Conservation (phyloP, 2,888 invertebrate species). For the Kryphioiulus occultus region DNA sequence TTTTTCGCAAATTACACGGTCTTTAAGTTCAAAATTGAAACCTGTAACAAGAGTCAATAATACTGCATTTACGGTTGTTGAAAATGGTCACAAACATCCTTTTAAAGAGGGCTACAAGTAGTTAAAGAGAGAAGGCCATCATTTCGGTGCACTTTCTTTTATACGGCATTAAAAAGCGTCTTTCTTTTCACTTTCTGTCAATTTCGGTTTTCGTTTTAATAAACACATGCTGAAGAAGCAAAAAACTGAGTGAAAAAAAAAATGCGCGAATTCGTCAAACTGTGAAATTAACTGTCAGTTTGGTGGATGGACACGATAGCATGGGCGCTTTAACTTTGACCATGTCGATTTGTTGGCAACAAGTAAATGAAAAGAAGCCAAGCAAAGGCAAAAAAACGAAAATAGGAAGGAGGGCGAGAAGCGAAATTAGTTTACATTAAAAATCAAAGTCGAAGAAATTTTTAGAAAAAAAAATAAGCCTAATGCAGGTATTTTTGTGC, state of each 20-base stretch:
- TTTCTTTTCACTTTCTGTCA: constrained; percentile 38
- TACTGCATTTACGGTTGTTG: background rate
- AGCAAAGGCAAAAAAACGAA: background rate
- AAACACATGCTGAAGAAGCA: constrained; percentile 21
- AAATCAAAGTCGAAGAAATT: constrained; percentile 31
- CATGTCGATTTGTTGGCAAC: background rate
- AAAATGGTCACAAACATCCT: background rate
- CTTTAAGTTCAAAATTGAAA: constrained; percentile 27
- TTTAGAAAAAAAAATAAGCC: background rate
- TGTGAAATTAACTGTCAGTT: constrained; percentile 37
- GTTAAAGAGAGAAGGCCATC: constrained; percentile 1
- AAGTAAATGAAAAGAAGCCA: constrained; percentile 8
- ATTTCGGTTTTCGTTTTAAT: constrained; percentile 36
- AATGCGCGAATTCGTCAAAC: constrained; percentile 11
- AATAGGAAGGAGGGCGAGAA: constrained; percentile 32
- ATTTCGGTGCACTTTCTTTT: background rate
- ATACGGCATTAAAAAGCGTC: background rate
- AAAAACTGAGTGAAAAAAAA: background rate
- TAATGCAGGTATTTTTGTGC: background rate
- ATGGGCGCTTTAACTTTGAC: constrained; percentile 9
- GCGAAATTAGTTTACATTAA: constrained; percentile 32
- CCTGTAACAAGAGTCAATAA: constrained; percentile 17
- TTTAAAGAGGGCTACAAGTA: background rate
- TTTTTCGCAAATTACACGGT: background rate
- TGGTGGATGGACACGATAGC: constrained; percentile 34